A percentile compares a stretch with the other conserved stretches of the same genome.
Conservation (phyloP, 1,140 invertebrate species). For the Drosophila paulistorum region DNA sequence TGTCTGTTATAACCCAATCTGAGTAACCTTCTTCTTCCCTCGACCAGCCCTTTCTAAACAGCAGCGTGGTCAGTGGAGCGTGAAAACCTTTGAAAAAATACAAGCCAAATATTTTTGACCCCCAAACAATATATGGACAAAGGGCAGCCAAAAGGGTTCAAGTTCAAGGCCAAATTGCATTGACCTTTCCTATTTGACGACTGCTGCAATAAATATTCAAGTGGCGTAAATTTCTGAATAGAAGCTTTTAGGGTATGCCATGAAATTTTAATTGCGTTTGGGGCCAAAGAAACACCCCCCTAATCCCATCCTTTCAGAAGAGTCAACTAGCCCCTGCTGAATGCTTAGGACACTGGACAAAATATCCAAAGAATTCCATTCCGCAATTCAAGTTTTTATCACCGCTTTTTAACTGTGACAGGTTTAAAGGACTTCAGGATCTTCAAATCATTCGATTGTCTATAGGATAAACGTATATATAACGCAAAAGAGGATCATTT, state of each 20-base stretch:
- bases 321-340: conserved; percentile 1
- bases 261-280: conserved; percentile 71
- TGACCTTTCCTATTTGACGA: conserved; percentile 43
- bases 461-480: no score
- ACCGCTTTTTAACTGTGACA: no score
- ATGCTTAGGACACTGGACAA: background rate
- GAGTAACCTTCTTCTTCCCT: background rate
- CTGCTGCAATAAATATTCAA: conserved; percentile 53
- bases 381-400: no score
- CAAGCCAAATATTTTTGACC: no score
- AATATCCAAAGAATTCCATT: background rate
- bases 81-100: conserved; percentile 34
- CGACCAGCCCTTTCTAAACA: conserved; percentile 22
- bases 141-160: conserved; percentile 48
- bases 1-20: background rate
- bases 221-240: conserved; percentile 34
- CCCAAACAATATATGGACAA: conserved; percentile 1
- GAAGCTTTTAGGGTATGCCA: conserved; percentile 42
- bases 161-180: conserved; percentile 59
- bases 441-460: no score
- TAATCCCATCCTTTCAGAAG: background rate
- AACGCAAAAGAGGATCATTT: no score
- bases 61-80: conserved; percentile 33
- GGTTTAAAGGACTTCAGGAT: no score
- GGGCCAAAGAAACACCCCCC: conserved; percentile 22